Evolutionary conservation across 1,140 invertebrate genomes (phyloP), one percentile per base, ranked within the genome.

Genomic region (Bicyclus anynana): DNA sequence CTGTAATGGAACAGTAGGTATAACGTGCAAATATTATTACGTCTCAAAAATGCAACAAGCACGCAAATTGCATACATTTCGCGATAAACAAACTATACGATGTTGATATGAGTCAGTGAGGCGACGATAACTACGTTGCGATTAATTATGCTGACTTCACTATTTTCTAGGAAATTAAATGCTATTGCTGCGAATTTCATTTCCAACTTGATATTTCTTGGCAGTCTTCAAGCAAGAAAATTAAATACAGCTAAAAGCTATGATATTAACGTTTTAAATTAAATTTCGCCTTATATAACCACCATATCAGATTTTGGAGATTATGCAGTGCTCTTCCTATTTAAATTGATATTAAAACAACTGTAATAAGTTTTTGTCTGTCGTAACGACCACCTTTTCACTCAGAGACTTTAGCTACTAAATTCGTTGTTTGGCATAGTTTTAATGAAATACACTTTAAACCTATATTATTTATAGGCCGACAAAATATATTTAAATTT

Each of bases 101-200:
- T 44, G 40, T 44, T 44, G 40, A 44, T 44, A 44, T 20, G 40
- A 44, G 40, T 44, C 16, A 33, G 40, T 20, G 20, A 44, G 17
- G 40, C 40, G 20, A 44, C 40, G 40, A 44, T 44, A 44, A 44
- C 40, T 44, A 44, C 16, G 40, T 44, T 44, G 40, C 16, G 18
- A 44, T 44, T 44, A 44, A 44, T 44, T 44, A 44, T 44, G 40
- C 40, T 20, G 40, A 44, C 40, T 44, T 44, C 40, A 44, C 40
- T 44, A 44, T 44, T 44, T n/a, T 44, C 40, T 44, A 44, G 40
- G 16, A 44, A 44, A 44, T 44, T 44, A 44, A 44, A 44, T 44
- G 40, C 40, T 44, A 44, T 44, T 44, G 40, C 40, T 44, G 40
- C 17, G 18, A 44, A 20, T 20, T 44, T 44, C 17, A 44, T 44